Conservation (phyloP, 2,797 vertebrate genomes). For the Delichon dasypus region DNA sequence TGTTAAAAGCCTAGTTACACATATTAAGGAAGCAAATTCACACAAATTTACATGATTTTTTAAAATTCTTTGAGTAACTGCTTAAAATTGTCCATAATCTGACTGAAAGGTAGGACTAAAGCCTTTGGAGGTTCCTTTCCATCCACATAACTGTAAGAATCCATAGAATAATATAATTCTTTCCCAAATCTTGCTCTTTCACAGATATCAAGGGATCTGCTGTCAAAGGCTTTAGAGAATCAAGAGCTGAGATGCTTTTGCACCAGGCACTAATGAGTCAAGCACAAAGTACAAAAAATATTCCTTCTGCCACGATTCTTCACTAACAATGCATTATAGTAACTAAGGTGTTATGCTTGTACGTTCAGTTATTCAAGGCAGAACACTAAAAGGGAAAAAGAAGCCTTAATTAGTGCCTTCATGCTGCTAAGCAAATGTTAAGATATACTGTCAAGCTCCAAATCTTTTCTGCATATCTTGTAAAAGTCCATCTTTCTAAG, state of each 20-base stretch:
- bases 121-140: neutral
- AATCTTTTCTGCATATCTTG: constrained; percentile 10
- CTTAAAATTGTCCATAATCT: neutral
- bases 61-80: neutral
- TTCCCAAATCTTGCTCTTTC: neutral
- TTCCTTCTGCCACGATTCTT: neutral
- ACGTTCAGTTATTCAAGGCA: neutral
- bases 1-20: neutral
- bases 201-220: neutral
- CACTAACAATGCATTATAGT: neutral
- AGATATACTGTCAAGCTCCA: constrained; percentile 52
- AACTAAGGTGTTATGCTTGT: neutral
- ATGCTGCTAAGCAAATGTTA: neutral
- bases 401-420: neutral
- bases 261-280: neutral
- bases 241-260: neutral
- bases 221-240: neutral
- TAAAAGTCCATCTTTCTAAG: constrained; percentile 37
- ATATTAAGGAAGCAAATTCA: neutral
- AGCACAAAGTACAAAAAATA: neutral
- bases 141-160: neutral
- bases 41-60: neutral
- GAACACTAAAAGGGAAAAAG: neutral
- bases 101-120: neutral
- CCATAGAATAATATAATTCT: neutral